Evolutionary conservation across 2,113 vertebrate genomes (phyloP).

Genomic region (Dolichallabes microphthalmus): DNA sequence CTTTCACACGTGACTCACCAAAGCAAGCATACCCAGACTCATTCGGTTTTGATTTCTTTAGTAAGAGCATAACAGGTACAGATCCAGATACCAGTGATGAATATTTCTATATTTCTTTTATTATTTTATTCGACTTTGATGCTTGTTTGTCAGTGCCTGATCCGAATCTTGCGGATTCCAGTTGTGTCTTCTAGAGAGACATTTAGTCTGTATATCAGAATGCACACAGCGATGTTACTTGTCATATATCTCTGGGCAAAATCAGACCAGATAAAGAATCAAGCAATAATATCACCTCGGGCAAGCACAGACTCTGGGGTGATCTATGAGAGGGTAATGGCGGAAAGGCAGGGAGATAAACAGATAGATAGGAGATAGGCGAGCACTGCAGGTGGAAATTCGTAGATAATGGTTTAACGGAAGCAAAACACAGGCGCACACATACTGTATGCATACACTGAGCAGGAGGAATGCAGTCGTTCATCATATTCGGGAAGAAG

Average conservation of each 20-base stretch:
- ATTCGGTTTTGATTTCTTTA: background rate
- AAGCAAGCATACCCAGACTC: constrained; percentile 15
- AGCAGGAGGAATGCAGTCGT: constrained; percentile 29
- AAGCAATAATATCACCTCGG: constrained; percentile 14
- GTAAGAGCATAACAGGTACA: background rate
- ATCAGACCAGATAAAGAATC: background rate
- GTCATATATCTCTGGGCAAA: background rate
- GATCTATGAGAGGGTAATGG: constrained; percentile 44
- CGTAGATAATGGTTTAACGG: constrained; percentile 15
- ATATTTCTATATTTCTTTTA: background rate
- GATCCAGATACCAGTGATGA: background rate
- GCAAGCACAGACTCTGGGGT: constrained; percentile 1
- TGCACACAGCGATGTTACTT: background rate
- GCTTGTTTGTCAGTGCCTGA: background rate
- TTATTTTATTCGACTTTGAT: background rate
- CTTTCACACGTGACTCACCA: background rate
- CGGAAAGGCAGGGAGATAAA: background rate
- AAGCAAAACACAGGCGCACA: background rate
- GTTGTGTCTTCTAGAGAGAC: background rate
- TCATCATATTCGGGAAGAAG: constrained; percentile 25
- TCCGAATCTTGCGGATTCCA: background rate
- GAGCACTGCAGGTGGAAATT: constrained; percentile 1
- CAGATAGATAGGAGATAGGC: background rate
- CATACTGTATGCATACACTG: constrained; percentile 14
- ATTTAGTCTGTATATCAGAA: background rate